phyloP scores from a whole-genome alignment of 2,888 invertebrate genomes.

The Noctua janthina region DNA sequence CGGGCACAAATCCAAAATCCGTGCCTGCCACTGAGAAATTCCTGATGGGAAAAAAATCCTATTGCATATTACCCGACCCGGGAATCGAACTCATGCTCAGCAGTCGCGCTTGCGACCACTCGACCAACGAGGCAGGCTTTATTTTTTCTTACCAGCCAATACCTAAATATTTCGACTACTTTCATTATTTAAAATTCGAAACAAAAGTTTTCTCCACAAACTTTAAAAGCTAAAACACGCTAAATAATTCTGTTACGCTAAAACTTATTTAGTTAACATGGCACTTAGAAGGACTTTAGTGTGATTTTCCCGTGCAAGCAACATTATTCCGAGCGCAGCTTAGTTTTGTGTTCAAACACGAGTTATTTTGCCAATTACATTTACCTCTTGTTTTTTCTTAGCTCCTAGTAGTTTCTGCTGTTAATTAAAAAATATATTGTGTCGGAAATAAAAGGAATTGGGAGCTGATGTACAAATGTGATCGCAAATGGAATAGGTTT shows the following conservation, averaged over 20 bases:
- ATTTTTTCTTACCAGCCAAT: neutral
- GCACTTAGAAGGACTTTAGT: constrained; percentile 19
- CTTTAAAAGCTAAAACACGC: neutral
- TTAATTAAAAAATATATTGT: constrained; percentile 46
- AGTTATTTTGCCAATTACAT: constrained; percentile 56
- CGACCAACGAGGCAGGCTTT: too few relatives aligned
- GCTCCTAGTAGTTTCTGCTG: constrained; percentile 32
- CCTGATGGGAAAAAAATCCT: too few relatives aligned
- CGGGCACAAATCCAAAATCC: too few relatives aligned
- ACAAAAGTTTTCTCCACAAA: neutral
- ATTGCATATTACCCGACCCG: too few relatives aligned
- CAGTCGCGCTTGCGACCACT: too few relatives aligned
- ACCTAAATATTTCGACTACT: neutral
- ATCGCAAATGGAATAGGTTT: constrained; percentile 6
- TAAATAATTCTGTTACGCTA: constrained; percentile 9
- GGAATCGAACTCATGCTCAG: too few relatives aligned
- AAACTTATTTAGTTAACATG: constrained; percentile 26
- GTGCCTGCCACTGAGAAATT: too few relatives aligned
- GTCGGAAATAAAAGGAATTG: constrained; percentile 22
- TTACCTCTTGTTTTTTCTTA: constrained; percentile 46
- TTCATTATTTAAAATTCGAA: neutral
- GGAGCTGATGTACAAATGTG: constrained; percentile 14
- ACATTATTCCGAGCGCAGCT: constrained; percentile 57
- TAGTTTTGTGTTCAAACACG: constrained; percentile 35
- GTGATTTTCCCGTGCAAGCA: constrained; percentile 39